Percentiles rank a stretch among this genome's conserved stretches.
Conservation (phyloP, 2,888 invertebrate species). For the Mimachlamys varia region DNA sequence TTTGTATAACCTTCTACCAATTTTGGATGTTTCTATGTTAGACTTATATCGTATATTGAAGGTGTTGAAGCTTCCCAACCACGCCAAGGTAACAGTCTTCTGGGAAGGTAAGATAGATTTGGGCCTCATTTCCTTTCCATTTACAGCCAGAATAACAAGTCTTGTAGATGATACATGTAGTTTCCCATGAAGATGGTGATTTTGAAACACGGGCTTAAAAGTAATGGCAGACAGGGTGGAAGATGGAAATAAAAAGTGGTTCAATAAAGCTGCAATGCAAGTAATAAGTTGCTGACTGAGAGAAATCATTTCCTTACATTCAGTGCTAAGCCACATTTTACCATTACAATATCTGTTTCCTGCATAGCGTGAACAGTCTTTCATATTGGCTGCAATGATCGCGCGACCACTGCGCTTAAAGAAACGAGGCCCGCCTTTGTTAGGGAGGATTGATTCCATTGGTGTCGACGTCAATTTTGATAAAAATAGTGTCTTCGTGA, state of each 20-base stretch:
- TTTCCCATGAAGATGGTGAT: background rate
- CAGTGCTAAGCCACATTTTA: background rate
- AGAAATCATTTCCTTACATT: background rate
- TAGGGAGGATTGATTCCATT: conserved; percentile 40
- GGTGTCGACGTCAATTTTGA: conserved; percentile 67
- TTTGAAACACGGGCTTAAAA: background rate
- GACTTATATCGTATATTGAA: background rate
- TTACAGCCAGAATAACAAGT: background rate
- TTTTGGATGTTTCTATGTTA: background rate
- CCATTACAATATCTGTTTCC: background rate
- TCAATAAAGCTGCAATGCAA: background rate
- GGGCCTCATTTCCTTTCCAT: background rate
- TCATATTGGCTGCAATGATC: background rate
- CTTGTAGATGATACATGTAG: background rate
- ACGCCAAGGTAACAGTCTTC: background rate
- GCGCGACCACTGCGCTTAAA: background rate
- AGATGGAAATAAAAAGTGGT: background rate
- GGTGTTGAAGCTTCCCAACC: background rate
- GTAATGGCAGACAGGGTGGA: background rate
- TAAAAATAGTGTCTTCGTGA: conserved; percentile 72
- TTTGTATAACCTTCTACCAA: background rate
- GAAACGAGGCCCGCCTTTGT: background rate
- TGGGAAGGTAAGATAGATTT: background rate
- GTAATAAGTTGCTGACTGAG: background rate
- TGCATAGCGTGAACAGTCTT: background rate